These are phyloP conservation scores for Acrobasis repandana DNA, from an alignment of 2,888 invertebrate species.

Conservation along the genomic window DNA sequence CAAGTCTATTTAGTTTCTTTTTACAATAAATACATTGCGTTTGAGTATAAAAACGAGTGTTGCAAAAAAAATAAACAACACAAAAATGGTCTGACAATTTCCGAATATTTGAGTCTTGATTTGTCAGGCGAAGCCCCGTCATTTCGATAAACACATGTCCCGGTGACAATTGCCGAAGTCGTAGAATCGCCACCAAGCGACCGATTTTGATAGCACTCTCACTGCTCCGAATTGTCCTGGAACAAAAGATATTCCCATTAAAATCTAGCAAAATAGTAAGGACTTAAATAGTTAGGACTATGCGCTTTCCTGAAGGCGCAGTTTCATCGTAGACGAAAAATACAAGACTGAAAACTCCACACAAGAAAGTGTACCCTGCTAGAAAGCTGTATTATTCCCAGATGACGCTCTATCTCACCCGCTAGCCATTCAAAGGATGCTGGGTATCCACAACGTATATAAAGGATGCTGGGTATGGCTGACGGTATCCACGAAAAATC, in stretches of 20 bases:
- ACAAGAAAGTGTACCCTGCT: no score
- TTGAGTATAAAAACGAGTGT: conserved; percentile 77
- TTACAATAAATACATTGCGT: conserved; percentile 78
- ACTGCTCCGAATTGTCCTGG: conserved; percentile 60
- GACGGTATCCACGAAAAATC: no score
- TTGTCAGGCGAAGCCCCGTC: conserved; percentile 59
- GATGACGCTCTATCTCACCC: no score
- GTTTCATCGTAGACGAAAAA: no score
- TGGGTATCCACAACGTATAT: no score
- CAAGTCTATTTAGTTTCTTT: conserved; percentile 76
- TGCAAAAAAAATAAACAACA: conserved; percentile 71
- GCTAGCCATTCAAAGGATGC: no score
- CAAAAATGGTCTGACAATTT: conserved; percentile 61
- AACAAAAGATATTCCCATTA: conserved; percentile 36
- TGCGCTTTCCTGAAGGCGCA: no score
- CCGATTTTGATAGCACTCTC: conserved; percentile 67
- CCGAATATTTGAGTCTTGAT: conserved; percentile 67
- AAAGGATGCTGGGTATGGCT: no score
- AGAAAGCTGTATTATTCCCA: no score
- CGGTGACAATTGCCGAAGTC: conserved; percentile 54
- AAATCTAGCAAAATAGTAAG: no score
- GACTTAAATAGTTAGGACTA: no score
- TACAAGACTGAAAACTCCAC: no score
- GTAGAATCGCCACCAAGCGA: conserved; percentile 53
- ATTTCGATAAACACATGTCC: conserved; percentile 60